Base-by-base conservation (phyloP, 1,140 invertebrate genomes). In the Dreissena polymorpha region DNA sequence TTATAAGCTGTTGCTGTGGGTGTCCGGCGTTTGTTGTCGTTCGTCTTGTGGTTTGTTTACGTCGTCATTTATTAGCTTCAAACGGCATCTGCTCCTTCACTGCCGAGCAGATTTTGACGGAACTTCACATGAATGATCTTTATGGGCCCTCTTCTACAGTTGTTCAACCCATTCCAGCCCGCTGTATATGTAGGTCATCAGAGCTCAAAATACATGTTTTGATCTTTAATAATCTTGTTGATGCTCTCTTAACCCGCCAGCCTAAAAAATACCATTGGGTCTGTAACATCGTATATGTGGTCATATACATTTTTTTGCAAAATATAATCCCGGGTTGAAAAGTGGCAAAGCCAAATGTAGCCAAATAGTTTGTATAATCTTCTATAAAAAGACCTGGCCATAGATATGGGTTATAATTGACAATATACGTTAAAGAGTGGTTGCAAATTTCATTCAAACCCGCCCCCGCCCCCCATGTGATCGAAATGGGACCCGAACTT, bases 251-350 rank as follows among this genome's bases (percentile, higher is more conserved):
- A 71, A n/a, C 25, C 23, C 10, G 16, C 53, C 25, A 21, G 53
- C 23, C 18, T 50, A 21, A 16, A 10, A 51, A 0, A 12, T 51
- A 71, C 3, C 39, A 39, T 39, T 39, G 2, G 2, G 39, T 39
- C 2, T 39, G 8, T 5, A 51, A 51, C 39, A 71, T 71, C 53
- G 23, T 51, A 51, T 51, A 71, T n/a, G 53, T 49, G 53, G 71
- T 25, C 71, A 53, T 73, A 53, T 73, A 25, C 39, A 18, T 57
- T 51, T 73, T 27, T 57, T 73, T 57, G 49, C 55, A 57, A n/a
- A 57, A 21, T 73, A 57, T 25, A 71, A 71, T 14, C 29, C 8
- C 50, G 18, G 49, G 49, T 53, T 27, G 6, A 12, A 27, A 29
- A n/a, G 5, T 18, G 50, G 55, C 60, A 53, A 57, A 73, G 71